These are phyloP conservation scores for Takifugu flavidus DNA, from an alignment of 2,113 vertebrate species.

Conservation along the genomic window DNA sequence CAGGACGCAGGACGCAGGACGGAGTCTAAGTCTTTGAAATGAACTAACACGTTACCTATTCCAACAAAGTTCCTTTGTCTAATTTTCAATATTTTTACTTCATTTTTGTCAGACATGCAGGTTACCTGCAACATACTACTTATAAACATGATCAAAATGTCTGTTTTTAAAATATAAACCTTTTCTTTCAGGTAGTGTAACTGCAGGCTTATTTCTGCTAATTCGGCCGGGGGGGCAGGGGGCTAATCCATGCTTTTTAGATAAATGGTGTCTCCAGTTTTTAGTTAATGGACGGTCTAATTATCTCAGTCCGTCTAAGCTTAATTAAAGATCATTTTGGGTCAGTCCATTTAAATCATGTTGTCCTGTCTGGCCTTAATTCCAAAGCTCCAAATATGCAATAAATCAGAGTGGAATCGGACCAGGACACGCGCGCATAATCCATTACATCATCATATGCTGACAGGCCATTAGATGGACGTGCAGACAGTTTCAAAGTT, in stretches of 20 bases:
- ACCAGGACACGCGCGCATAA: neutral
- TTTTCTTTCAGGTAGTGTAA: no score
- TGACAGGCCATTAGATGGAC: neutral
- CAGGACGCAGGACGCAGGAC: no score
- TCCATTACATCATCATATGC: conserved; percentile 7
- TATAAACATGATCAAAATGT: no score
- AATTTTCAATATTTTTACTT: no score
- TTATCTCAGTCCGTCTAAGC: conserved; percentile 12
- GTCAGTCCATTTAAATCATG: conserved; percentile 21
- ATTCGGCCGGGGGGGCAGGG: no score
- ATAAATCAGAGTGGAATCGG: conserved; percentile 16
- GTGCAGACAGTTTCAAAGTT: conserved; percentile 11
- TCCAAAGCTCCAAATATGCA: conserved; percentile 29
- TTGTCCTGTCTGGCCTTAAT: conserved; percentile 1
- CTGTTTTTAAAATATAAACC: no score
- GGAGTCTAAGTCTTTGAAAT: no score
- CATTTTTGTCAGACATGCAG: no score
- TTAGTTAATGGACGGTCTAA: conserved; percentile 19
- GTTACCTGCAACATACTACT: no score
- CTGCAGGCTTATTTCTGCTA: no score
- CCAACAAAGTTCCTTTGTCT: no score
- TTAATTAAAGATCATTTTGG: conserved; percentile 17
- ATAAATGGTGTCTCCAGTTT: neutral
- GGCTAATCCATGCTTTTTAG: conserved; percentile 4
- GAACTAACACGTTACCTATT: no score